Conservation (phyloP, 2,888 invertebrate species). For the Drosophila maculinotata region DNA sequence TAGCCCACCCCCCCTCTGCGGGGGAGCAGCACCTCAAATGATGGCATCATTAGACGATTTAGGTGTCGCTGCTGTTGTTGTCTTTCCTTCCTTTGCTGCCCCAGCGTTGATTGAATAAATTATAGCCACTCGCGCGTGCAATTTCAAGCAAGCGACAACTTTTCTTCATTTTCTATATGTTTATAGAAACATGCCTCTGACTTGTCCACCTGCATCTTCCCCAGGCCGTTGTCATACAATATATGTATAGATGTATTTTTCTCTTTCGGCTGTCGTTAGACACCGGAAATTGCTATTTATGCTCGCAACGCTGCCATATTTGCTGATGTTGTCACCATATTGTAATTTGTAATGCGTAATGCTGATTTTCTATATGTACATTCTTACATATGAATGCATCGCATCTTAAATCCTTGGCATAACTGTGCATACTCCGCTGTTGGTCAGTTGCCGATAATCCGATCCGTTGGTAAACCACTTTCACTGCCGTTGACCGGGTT, state of each 20-base stretch:
- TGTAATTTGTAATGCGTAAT: slow-evolving; percentile 2
- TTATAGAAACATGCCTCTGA: slow-evolving; percentile 15
- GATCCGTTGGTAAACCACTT: slow-evolving; percentile 67
- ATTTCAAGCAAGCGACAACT: slow-evolving; percentile 52
- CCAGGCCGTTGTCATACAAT: not conserved
- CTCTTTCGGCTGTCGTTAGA: slow-evolving; percentile 14
- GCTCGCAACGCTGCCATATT: slow-evolving; percentile 47
- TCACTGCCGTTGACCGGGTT: slow-evolving; percentile 77
- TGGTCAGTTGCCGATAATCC: slow-evolving; percentile 44
- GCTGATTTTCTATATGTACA: not conserved
- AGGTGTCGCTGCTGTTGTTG: slow-evolving; percentile 50
- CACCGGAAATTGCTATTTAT: slow-evolving; percentile 73
- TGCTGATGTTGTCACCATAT: slow-evolving; percentile 6
- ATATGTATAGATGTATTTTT: slow-evolving; percentile 8
- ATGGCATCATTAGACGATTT: slow-evolving; percentile 81
- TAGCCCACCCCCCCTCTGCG: slow-evolving; percentile 33
- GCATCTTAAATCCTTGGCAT: slow-evolving; percentile 11
- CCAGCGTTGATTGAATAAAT: slow-evolving; percentile 77
- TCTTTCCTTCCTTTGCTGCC: slow-evolving; percentile 22
- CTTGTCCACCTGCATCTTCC: slow-evolving; percentile 21
- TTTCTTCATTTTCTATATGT: slow-evolving; percentile 44
- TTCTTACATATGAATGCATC: not conserved
- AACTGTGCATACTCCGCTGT: slow-evolving; percentile 14
- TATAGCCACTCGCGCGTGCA: slow-evolving; percentile 75
- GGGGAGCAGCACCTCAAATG: slow-evolving; percentile 50